Evolutionary conservation across 2,113 vertebrate species (phyloP).

Genomic region (Chloropsis hardwickii): DNA sequence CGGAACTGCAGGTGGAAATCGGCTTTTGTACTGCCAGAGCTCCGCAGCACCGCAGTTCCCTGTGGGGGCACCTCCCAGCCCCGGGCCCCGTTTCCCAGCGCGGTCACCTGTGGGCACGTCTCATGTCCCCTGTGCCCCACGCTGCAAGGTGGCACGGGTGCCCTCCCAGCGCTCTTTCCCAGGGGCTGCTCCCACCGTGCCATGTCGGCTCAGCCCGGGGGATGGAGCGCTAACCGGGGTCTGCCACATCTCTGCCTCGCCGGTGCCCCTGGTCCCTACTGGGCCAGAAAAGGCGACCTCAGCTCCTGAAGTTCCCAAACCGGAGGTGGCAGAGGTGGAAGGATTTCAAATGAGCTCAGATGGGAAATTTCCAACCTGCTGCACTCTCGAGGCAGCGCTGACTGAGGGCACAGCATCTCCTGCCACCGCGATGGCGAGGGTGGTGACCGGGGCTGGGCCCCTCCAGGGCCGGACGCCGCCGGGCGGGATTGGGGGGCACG

Average conservation of each 20-base stretch:
- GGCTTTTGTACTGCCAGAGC: background rate
- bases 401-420: background rate
- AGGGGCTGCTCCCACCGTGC: background rate
- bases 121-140: too few relatives aligned
- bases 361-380: background rate
- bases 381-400: background rate
- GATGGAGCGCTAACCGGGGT: background rate
- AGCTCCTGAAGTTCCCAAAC: background rate
- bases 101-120: background rate
- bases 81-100: rapidly evolving
- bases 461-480: background rate
- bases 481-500: background rate
- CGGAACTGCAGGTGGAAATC: rapidly evolving
- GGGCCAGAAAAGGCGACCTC: background rate
- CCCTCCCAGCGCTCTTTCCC: background rate
- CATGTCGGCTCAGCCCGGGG: background rate
- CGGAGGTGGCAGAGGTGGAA: background rate
- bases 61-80: rapidly evolving
- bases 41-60: background rate
- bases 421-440: background rate
- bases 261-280: background rate
- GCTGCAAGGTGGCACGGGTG: too few relatives aligned
- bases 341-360: background rate
- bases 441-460: background rate
- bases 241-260: background rate